These are phyloP conservation scores for Altica lythri DNA, from an alignment of 2,888 invertebrate genomes.

Conservation along the genomic window DNA sequence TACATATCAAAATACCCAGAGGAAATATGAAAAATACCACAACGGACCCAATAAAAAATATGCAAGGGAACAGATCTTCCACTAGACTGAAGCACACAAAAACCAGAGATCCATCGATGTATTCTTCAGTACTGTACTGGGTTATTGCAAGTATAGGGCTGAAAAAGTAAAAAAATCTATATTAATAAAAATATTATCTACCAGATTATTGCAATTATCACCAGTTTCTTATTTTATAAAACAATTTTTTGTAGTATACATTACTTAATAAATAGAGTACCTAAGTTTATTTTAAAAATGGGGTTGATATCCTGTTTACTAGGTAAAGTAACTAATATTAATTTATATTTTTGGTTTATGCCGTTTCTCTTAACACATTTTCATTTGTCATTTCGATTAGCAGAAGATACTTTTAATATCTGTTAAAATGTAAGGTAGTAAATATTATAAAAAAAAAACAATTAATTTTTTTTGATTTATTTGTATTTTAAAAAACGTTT, in stretches of 20 bases:
- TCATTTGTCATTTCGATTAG: too few species aligned
- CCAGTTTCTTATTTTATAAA: slow-evolving; percentile 2
- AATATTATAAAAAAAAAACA: too few species aligned
- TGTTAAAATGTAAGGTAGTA: too few species aligned
- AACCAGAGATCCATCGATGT: slow-evolving; percentile 72
- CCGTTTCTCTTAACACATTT: too few species aligned
- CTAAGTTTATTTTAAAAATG: too few species aligned
- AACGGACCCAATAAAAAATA: slow-evolving; percentile 81
- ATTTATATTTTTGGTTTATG: too few species aligned
- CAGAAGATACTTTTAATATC: too few species aligned
- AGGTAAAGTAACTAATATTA: too few species aligned
- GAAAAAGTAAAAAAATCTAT: slow-evolving; percentile 57
- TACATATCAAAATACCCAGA: slow-evolving; percentile 75
- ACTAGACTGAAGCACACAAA: slow-evolving; percentile 83
- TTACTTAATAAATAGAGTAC: too few species aligned
- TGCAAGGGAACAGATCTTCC: slow-evolving; percentile 75
- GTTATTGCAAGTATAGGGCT: slow-evolving; percentile 87
- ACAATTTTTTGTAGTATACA: not conserved
- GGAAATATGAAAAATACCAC: slow-evolving; percentile 85
- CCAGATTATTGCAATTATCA: slow-evolving; percentile 24
- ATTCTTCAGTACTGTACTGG: slow-evolving; percentile 72
- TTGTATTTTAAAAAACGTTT: too few species aligned
- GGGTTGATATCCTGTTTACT: too few species aligned
- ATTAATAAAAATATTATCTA: not conserved
- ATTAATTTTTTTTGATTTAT: too few species aligned